These are phyloP conservation scores for Apoderus coryli DNA, from an alignment of 2,888 invertebrate genomes.

Conservation along the genomic window DNA sequence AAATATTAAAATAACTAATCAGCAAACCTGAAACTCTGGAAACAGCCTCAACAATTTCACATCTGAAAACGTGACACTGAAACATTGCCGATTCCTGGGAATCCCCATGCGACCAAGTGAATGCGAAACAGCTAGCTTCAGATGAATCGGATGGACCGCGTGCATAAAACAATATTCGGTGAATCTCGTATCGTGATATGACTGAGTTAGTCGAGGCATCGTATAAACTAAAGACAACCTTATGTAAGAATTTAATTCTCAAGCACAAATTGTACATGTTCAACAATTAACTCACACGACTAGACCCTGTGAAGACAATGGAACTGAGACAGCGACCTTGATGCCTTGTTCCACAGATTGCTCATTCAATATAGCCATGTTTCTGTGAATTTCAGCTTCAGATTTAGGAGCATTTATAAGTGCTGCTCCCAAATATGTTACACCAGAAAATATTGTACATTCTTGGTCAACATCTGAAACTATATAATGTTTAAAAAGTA, in stretches of 20 bases:
- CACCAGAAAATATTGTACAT: slow-evolving; percentile 82
- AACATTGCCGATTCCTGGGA: slow-evolving; percentile 78
- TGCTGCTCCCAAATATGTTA: slow-evolving; percentile 85
- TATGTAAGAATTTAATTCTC: background rate
- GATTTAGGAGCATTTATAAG: slow-evolving; percentile 86
- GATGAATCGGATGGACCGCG: slow-evolving; percentile 69
- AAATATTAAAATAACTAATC: slow-evolving; percentile 4
- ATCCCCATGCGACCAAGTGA: slow-evolving; percentile 92
- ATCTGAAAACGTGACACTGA: slow-evolving; percentile 95
- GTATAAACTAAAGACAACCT: slow-evolving; percentile 44
- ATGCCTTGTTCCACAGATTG: slow-evolving; percentile 58
- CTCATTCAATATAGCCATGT: slow-evolving; percentile 84
- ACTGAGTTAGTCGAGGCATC: slow-evolving; percentile 72
- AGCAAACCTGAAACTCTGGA: slow-evolving; percentile 55
- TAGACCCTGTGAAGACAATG: slow-evolving; percentile 80
- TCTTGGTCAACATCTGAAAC: slow-evolving; percentile 77
- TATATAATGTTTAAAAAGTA: slow-evolving; percentile 19
- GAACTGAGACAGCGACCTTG: slow-evolving; percentile 83
- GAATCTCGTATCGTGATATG: slow-evolving; percentile 80
- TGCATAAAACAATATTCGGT: slow-evolving; percentile 88
- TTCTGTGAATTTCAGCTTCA: slow-evolving; percentile 81
- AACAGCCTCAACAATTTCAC: slow-evolving; percentile 88
- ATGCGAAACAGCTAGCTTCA: slow-evolving; percentile 93
- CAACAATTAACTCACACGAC: slow-evolving; percentile 60
- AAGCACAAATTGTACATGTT: slow-evolving; percentile 5